Evolutionary conservation across 2,888 invertebrate species (phyloP), one percentile per base, ranked within the genome.

Genomic region (Nomada fucata): DNA sequence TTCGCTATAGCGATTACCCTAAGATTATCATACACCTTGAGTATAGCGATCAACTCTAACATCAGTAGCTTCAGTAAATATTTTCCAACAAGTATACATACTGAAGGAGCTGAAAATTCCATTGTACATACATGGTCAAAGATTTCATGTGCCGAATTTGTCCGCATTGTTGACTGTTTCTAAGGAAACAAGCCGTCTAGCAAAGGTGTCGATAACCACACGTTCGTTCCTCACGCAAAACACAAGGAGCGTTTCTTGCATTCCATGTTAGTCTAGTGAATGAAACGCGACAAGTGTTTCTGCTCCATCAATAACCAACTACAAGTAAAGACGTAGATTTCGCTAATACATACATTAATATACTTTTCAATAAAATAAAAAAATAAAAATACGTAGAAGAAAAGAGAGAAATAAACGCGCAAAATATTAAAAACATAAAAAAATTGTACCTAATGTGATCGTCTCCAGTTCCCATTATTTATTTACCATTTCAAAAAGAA

Each of bases 141-240:
- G 70, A 60, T 61, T 42, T 65, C 52, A 42, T 61, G 44, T 84
- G 69, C 75, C 65, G 72, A 86, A 85, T 84, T 79, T 88, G 82
- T 87, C 89, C 64, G 91, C 87, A 89, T 90, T 93, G 92, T 93
- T 93, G 91, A 91, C 89, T 88, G 93, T 93, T 91, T 90, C 93
- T 91, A 92, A 89, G 93, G 93, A 84, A 92, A 93, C 93, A 67
- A 86, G 63, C 67, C 87, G 82, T 86, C 85, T 86, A 50, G 53
- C 47, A 13, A 84, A 93, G 92, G 93, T 93, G 93, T 93, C 91
- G 91, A 91, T 90, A 92, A 88, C 88, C 86, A 90, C 92, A 90
- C 93, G 81, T 94, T 94, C 67, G 94, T 93, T 29, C 95, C 95
- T 86, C 94, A 95, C 57, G 94, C 95, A 59, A 72, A 55, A 52